Conservation (phyloP, 2,113 vertebrate species). For the Trichomycterus rosablanca region DNA sequence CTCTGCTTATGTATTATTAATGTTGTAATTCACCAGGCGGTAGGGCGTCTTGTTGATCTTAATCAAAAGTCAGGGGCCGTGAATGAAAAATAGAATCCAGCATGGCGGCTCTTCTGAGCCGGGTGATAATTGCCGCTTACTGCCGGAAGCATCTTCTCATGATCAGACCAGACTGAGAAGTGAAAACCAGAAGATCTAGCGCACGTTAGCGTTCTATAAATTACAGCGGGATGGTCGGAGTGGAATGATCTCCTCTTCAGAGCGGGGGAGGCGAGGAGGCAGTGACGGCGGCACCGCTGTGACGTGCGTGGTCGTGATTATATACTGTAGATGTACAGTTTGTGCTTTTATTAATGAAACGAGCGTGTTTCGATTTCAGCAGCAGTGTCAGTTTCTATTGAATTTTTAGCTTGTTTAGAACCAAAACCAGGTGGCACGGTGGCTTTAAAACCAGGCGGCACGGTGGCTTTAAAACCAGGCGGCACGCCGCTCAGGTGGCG, state of each 20-base stretch:
- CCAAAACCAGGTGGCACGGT: no score
- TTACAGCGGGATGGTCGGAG: conserved; percentile 6
- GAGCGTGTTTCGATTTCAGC: no score
- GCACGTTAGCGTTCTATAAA: conserved; percentile 1
- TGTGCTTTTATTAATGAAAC: no score
- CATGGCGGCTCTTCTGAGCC: conserved; percentile 41
- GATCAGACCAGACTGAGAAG: conserved; percentile 1
- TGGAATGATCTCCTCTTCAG: conserved; percentile 6
- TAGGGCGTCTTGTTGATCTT: conserved; percentile 40
- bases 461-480: no score
- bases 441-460: no score
- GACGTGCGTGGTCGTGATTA: no score
- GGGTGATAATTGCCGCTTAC: conserved; percentile 48
- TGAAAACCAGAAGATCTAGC: not conserved
- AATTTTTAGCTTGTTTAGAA: no score
- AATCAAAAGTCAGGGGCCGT: conserved; percentile 54
- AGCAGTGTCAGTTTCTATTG: no score
- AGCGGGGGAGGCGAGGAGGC: no score
- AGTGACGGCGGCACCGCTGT: no score
- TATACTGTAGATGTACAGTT: no score
- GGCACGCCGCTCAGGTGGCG: no score
- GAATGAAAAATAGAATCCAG: conserved; percentile 53
- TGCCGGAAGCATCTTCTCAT: conserved; percentile 5
- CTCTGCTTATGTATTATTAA: conserved; percentile 59
- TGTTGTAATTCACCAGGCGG: conserved; percentile 40